Percentiles rank a stretch among this genome's conserved stretches.
Evolutionary conservation across 2,888 invertebrate species (phyloP).

Genomic region (Pherbina coryleti): DNA sequence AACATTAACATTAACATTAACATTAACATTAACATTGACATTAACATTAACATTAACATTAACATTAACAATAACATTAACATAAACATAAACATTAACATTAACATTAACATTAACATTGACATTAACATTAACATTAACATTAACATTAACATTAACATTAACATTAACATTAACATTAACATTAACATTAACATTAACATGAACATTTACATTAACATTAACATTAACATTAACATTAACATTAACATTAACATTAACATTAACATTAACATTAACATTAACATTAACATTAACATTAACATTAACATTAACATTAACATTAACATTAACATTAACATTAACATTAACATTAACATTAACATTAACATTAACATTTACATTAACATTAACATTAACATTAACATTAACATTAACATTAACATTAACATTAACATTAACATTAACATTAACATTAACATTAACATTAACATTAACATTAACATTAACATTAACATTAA

Average conservation of each 20-base stretch:
- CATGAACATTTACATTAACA: slow-evolving; percentile 1
- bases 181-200: slow-evolving; percentile 8
- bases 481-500: slow-evolving; percentile 8
- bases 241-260: slow-evolving; percentile 8
- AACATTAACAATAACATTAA: not conserved
- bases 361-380: slow-evolving; percentile 5
- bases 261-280: slow-evolving; percentile 8
- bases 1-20: slow-evolving; percentile 3
- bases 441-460: slow-evolving; percentile 8
- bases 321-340: slow-evolving; percentile 8
- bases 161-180: slow-evolving; percentile 8
- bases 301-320: slow-evolving; percentile 8
- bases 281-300: slow-evolving; percentile 8
- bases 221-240: slow-evolving; percentile 8
- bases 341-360: slow-evolving; percentile 8
- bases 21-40: not conserved
- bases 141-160: slow-evolving; percentile 8
- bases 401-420: slow-evolving; percentile 8
- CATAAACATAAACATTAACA: slow-evolving; percentile 1
- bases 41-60: slow-evolving; percentile 8
- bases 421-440: slow-evolving; percentile 8
- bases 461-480: slow-evolving; percentile 8
- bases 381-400: slow-evolving; percentile 6
- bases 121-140: slow-evolving; percentile 1
- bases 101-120: slow-evolving; percentile 8